Evolutionary conservation across 2,888 invertebrate genomes (phyloP), one percentile per base, ranked within the genome.

Genomic region (Drosophila quasianomalipes): DNA sequence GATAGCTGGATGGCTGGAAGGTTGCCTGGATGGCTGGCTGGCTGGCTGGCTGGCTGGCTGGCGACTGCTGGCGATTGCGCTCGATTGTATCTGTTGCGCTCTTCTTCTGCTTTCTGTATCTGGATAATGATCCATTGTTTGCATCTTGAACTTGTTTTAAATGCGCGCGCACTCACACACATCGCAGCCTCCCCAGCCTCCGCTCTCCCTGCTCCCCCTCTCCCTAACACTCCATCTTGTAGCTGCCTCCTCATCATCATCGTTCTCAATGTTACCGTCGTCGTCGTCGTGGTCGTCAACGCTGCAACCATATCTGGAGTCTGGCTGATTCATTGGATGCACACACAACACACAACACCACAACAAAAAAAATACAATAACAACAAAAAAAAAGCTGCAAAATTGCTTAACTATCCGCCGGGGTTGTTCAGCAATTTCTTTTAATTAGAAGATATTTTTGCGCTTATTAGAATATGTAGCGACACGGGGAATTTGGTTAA

Each of bases 51-150:
- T 57, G 47, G 44, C 41, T 52, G 31, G 66, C 33, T 28, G 70
- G 61, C 57, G 44, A 52, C 67, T 64, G 70, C 76, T 82, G 78
- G 78, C 79, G 82, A 85, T 78, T 88, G 89, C 83, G 81, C 77
- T 90, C 87, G 91, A 86, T 89, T 89, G 91, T 89, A 90, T 86
- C 86, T 90, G 78, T 60, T 82, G 55, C 81, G 80, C 66, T 71
- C 63, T 70, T 83, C 77, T 70, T 76, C 76, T 89, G 81, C 77
- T 82, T 83, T 84, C 85, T 81, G 92, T 85, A 80, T 71, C 79
- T 81, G 91, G 91, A 92, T 92, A 92, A 92, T 92, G 92, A 92
- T 92, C 92, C 92, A 92, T 92, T 92, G 92, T 92, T 92, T 91
- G 92, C 90, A 92, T 92, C 89, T 89, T 92, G 91, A 92, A 91